These are phyloP conservation scores for Pangasius djambal DNA, from an alignment of 2,797 vertebrate genomes.

Conservation along the genomic window DNA sequence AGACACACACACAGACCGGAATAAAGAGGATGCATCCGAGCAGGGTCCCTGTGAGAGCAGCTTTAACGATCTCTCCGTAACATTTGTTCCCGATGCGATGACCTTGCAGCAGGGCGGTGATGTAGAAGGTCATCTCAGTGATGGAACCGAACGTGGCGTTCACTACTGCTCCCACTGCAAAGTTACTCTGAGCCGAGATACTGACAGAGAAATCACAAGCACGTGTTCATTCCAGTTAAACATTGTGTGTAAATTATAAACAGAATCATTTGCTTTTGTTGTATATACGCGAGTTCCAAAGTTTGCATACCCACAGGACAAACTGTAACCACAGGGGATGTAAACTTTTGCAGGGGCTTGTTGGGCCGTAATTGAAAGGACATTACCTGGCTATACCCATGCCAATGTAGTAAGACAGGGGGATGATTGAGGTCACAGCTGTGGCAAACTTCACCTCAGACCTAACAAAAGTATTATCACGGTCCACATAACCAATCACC, in stretches of 20 bases:
- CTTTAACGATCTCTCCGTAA: constrained; percentile 87
- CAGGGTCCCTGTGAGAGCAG: constrained; percentile 84
- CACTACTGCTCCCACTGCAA: constrained; percentile 87
- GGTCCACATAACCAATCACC: constrained; percentile 81
- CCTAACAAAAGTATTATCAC: constrained; percentile 71
- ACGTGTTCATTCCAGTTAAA: background rate
- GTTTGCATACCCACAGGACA: background rate
- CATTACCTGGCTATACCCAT: constrained; percentile 91
- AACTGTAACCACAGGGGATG: background rate
- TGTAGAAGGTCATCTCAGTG: constrained; percentile 90
- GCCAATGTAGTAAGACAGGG: constrained; percentile 89
- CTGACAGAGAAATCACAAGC: constrained; percentile 60
- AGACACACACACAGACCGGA: constrained; percentile 74
- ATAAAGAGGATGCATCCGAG: constrained; percentile 87
- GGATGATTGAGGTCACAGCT: constrained; percentile 86
- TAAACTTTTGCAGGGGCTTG: background rate
- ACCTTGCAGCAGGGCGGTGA: constrained; percentile 86
- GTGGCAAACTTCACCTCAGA: constrained; percentile 77
- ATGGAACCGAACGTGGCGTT: constrained; percentile 90
- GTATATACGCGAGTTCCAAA: background rate
- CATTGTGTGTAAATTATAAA: background rate
- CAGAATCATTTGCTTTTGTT: too few relatives aligned
- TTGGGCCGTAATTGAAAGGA: background rate
- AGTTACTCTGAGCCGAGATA: constrained; percentile 89
- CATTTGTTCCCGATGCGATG: constrained; percentile 77